A percentile compares a stretch with the other conserved stretches of the same genome.
These are phyloP conservation scores for Chymomyza amoena DNA, from an alignment of 2,888 invertebrate genomes.

Conservation along the genomic window DNA sequence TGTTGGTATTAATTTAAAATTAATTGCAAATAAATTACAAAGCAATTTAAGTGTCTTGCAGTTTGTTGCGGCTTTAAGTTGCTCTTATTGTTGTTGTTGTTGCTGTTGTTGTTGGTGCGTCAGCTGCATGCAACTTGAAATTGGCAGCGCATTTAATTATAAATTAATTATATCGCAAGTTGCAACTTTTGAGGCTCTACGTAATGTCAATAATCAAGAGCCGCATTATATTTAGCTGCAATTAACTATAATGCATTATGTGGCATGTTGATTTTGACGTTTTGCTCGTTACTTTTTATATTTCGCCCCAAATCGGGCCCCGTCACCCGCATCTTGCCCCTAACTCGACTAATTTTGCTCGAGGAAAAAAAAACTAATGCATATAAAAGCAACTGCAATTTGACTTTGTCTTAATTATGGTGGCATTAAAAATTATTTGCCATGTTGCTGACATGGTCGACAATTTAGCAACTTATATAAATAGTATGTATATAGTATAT, in stretches of 20 bases:
- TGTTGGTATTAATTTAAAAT: conserved; percentile 66
- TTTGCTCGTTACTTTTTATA: conserved; percentile 32
- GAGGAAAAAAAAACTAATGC: conserved; percentile 32
- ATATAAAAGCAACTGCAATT: conserved; percentile 54
- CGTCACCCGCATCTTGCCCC: background rate
- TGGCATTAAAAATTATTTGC: conserved; percentile 66
- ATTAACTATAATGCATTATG: conserved; percentile 36
- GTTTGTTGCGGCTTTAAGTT: conserved; percentile 24
- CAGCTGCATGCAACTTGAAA: conserved; percentile 69
- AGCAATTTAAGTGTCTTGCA: conserved; percentile 67
- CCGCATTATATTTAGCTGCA: conserved; percentile 40
- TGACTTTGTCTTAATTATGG: conserved; percentile 66
- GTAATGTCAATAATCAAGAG: conserved; percentile 66
- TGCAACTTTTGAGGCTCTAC: conserved; percentile 45
- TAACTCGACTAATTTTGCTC: conserved; percentile 54
- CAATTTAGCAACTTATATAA: conserved; percentile 1
- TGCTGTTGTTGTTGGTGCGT: conserved; percentile 40
- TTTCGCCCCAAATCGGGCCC: background rate
- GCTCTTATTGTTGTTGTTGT: conserved; percentile 15
- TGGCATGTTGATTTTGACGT: conserved; percentile 59
- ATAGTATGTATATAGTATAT: background rate
- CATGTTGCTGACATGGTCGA: conserved; percentile 47
- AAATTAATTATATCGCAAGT: conserved; percentile 68
- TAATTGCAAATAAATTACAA: conserved; percentile 71
- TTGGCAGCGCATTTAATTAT: conserved; percentile 67